These are phyloP conservation scores for Philereme transversata DNA, from an alignment of 2,888 invertebrate species.

Conservation along the genomic window DNA sequence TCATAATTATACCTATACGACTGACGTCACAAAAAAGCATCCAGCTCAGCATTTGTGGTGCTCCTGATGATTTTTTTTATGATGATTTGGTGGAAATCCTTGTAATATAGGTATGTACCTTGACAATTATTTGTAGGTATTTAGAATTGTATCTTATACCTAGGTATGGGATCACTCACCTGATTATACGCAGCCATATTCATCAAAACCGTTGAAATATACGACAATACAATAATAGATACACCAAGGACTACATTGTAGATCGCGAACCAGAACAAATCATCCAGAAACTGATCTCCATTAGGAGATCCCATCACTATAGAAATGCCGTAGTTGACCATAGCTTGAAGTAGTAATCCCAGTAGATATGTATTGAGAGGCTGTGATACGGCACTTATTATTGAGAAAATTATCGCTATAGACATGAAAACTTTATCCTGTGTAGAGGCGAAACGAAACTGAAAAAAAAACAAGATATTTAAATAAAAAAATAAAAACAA, in stretches of 20 bases:
- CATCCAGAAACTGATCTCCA: conserved; percentile 71
- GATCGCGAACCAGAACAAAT: conserved; percentile 83
- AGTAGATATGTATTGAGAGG: conserved; percentile 88
- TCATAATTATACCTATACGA: too few species aligned
- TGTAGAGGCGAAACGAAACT: conserved; percentile 87
- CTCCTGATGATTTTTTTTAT: too few species aligned
- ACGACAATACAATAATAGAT: conserved; percentile 85
- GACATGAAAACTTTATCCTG: conserved; percentile 84
- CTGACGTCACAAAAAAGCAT: too few species aligned
- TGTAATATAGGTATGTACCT: too few species aligned
- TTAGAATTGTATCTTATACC: too few species aligned
- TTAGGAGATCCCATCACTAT: conserved; percentile 46
- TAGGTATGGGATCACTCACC: conserved; percentile 58
- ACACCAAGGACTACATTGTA: conserved; percentile 86
- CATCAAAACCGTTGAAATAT: conserved; percentile 86
- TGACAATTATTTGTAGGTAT: too few species aligned
- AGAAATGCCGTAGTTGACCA: conserved; percentile 81
- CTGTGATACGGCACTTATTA: conserved; percentile 85
- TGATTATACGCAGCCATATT: conserved; percentile 89
- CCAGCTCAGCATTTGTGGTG: too few species aligned
- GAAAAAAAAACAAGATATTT: conserved; percentile 28
- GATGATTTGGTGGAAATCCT: too few species aligned
- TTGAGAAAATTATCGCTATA: conserved; percentile 82
- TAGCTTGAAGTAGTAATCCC: conserved; percentile 85
- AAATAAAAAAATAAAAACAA: too few species aligned